Evolutionary conservation across 2,888 invertebrate genomes (phyloP), one percentile per base, ranked within the genome.

Genomic region (Merodon equestris): DNA sequence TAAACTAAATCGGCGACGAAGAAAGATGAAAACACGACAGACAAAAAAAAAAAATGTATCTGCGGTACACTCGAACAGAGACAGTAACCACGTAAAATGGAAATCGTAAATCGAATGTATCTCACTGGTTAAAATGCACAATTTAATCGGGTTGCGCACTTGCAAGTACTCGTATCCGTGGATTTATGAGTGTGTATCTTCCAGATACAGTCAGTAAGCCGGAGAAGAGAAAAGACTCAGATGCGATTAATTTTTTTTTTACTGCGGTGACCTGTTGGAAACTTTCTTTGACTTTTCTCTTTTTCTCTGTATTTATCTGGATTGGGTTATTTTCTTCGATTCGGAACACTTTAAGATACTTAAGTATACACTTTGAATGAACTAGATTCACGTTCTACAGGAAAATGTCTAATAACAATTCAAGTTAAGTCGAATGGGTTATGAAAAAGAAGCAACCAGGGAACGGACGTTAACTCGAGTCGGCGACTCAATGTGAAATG

Each of bases 261-360:
- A 40, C 42, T 34, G 70, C 19, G 56, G 47, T 73, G 61, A 77
- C 77, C 73, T 73, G 73, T 63, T 68, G 73, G 42, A 77, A 77
- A 77, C 77, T 77, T 77, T 77, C 77, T 73, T 77, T 48, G 67
- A 63, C 73, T 77, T 77, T 77, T 77, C 63, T 68, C 53, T 72
- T 67, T 38, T 15, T 1, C 19, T 56, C 63, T 68, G 36, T 50
- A 19, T 27, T 27, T 56, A 14, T 13, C 10, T 64, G 66, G 61
- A 10, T 44, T 66, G 45, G 19, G 36, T 63, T 54, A 40, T 17
- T 47, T 17, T 17, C 17, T 19, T 34, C 44, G 42, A 40, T 17
- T 15, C n/a, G 17, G 27, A 7, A 27, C 27, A 27, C 27, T 27
- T 27, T 27, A 27, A 27, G 34, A 51, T 58, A 27, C 56, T 56